Evolutionary conservation across 2,113 vertebrate species (phyloP).

Genomic region (Hirundichthys speculiger): DNA sequence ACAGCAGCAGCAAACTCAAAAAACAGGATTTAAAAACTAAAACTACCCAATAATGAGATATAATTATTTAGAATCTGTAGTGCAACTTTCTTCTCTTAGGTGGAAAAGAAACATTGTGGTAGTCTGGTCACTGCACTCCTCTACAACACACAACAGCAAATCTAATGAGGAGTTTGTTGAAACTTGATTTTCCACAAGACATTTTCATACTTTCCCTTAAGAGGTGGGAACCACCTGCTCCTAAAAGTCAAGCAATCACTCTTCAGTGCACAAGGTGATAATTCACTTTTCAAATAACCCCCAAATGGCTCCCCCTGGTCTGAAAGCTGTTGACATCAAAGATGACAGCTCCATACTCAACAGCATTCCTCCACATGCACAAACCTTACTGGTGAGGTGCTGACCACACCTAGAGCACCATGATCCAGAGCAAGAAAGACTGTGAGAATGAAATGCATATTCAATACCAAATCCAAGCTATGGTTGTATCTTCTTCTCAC

Average conservation of each 20-base stretch:
- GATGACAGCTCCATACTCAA: conserved; percentile 22
- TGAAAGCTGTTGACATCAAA: background rate
- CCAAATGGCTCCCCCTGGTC: conserved; percentile 23
- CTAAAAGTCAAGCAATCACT: conserved; percentile 9
- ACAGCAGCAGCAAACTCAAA: background rate
- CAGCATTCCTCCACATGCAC: conserved; percentile 56
- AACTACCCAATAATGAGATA: background rate
- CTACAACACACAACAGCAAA: conserved; percentile 13
- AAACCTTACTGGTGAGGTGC: conserved; percentile 22
- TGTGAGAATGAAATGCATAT: background rate
- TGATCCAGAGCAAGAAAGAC: conserved; percentile 7
- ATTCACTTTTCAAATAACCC: conserved; percentile 17
- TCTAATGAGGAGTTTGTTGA: conserved; percentile 29
- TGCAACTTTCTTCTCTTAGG: conserved; percentile 24
- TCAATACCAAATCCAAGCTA: background rate
- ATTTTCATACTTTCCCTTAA: conserved; percentile 17
- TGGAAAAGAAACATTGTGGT: background rate
- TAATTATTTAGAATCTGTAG: conserved; percentile 7
- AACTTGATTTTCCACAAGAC: conserved; percentile 32
- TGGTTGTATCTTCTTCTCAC: background rate
- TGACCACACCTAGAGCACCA: conserved; percentile 16
- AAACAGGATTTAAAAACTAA: background rate
- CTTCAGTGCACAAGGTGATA: background rate
- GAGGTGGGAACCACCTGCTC: background rate
- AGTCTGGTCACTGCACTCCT: conserved; percentile 9